phyloP scores from a whole-genome alignment of 2,113 vertebrate species.

The Gobiocypris rarus region DNA sequence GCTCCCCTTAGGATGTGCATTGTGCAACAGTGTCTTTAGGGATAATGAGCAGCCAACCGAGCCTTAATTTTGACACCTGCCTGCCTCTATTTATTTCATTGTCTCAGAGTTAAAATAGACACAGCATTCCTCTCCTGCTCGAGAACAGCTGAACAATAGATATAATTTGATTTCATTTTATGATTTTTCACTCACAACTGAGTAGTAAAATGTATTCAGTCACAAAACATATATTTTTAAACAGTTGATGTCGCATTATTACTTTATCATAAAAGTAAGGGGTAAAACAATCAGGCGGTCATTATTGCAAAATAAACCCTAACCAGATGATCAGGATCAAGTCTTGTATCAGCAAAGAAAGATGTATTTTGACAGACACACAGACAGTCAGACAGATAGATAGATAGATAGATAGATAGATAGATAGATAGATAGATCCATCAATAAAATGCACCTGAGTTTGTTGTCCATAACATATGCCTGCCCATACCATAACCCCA shows the following conservation, averaged over 20 bases:
- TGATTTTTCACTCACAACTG: neutral
- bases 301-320: neutral
- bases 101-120: slow-evolving; percentile 30
- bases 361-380: neutral
- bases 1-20: slow-evolving; percentile 27
- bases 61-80: slow-evolving; percentile 51
- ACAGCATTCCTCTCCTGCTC: neutral
- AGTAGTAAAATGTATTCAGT: neutral
- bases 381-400: too few species aligned
- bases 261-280: neutral
- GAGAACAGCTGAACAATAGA: slow-evolving; percentile 3
- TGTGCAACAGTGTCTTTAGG: slow-evolving; percentile 28
- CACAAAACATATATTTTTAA: neutral
- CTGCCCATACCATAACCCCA: too few species aligned
- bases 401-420: too few species aligned
- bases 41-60: slow-evolving; percentile 48
- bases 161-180: neutral
- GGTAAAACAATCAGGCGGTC: neutral
- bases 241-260: neutral
- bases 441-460: too few species aligned
- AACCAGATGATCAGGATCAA: neutral
- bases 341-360: neutral
- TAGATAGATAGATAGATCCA: too few species aligned
- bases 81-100: slow-evolving; percentile 30
- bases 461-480: too few species aligned